Base-by-base conservation (phyloP, 2,888 invertebrate genomes). In the Tenthredo distinguenda region DNA sequence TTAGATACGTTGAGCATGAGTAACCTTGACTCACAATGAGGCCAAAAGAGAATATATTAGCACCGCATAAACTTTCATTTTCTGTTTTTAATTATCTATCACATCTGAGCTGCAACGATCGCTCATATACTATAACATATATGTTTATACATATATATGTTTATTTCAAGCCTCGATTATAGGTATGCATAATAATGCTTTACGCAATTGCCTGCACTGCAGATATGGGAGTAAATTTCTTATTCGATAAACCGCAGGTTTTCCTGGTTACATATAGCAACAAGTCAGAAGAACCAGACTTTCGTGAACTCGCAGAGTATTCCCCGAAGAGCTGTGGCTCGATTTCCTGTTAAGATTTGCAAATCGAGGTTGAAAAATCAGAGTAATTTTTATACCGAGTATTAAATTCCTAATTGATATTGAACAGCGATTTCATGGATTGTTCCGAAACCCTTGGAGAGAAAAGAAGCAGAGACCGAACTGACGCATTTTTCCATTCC, bases 21-120 rank as follows among this genome's bases (percentile, higher is more conserved):
- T 77, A 55, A 77, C 77, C 77, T 77, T 77, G 77, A 77, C 77
- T 77, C 34, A 31, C 55, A 50, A 77, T 50, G 31, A 77, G 77
- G 40, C n/a, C n/a, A 31, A 55, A n/a, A 31, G 47, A 34, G 77
- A 47, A 77, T 77, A 77, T 31, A 77, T 77, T 50, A 77, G 5
- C 55, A 40, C 18, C 31, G 50, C 9, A 34, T 31, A 15, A 50
- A 31, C 55, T 50, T 77, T 50, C 77, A 55, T 50, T 74, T 43
- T 40, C 9, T 43, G 40, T 43, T 43, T 43, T 43, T 43, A 72
- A 72, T 40, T 31, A 72, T 72, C 12, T 37, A 72, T 62, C 62
- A 26, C 26, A 26, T 62, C 62, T 26, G 55, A 55, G 6, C n/a
- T 6, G 18, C 55, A 47, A 15, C 47, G 47, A 47, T 50, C 18